These are phyloP conservation scores for Panopea generosa DNA, from an alignment of 2,888 invertebrate genomes.

Conservation along the genomic window DNA sequence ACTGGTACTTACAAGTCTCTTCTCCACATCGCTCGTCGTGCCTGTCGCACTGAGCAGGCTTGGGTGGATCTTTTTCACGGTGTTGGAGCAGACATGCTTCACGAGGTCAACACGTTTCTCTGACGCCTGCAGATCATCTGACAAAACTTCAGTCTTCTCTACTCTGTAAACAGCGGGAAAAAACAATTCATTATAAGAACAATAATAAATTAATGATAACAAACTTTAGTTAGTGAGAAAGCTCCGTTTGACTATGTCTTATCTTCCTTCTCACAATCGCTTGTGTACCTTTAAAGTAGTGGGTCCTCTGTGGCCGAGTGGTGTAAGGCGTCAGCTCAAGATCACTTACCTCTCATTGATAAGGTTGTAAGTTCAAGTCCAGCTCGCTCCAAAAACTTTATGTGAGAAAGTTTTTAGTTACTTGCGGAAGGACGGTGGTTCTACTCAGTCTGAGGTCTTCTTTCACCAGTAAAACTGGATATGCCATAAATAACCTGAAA, in stretches of 20 bases:
- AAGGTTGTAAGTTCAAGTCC: no score
- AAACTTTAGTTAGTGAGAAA: background rate
- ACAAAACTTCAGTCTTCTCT: constrained; percentile 93
- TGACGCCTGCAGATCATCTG: constrained; percentile 93
- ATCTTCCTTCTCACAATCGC: background rate
- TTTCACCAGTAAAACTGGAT: no score
- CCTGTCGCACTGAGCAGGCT: constrained; percentile 84
- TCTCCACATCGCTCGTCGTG: constrained; percentile 88
- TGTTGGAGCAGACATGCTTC: constrained; percentile 88
- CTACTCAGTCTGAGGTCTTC: no score
- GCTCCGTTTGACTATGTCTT: background rate
- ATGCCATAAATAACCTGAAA: no score
- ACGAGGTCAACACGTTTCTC: constrained; percentile 94
- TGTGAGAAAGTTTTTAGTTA: no score
- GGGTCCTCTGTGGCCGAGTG: no score
- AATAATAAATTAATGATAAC: background rate
- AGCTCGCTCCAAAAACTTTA: no score
- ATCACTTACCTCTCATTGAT: no score
- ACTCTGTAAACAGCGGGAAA: constrained; percentile 87
- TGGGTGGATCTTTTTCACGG: constrained; percentile 86
- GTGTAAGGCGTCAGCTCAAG: no score
- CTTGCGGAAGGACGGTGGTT: no score
- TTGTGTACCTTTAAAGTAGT: background rate
- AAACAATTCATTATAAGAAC: background rate
- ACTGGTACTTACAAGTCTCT: constrained; percentile 88